Conservation (phyloP, 2,113 vertebrate species). For the Osmerus mordax region DNA sequence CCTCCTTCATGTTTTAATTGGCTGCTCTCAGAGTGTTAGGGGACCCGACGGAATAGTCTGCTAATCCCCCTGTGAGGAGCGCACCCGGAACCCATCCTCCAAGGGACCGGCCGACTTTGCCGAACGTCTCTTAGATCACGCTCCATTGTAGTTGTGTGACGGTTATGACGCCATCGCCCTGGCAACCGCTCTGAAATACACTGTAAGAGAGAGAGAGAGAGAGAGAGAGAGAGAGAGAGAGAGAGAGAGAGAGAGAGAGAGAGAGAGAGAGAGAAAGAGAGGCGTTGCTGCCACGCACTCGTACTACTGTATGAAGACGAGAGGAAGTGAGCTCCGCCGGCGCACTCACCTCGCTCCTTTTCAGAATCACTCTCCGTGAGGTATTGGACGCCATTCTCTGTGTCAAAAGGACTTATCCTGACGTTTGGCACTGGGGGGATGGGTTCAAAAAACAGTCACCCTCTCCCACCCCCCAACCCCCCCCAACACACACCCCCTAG, state of each 20-base stretch:
- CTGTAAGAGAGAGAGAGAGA: background rate
- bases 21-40: conserved; percentile 47
- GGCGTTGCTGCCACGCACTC: background rate
- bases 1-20: conserved; percentile 63
- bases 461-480: background rate
- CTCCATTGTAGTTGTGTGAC: conserved; percentile 34
- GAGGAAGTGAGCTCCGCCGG: conserved; percentile 7
- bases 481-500: background rate
- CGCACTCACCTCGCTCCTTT: conserved; percentile 33
- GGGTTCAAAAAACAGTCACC: conserved; percentile 14
- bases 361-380: conserved; percentile 53
- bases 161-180: conserved; percentile 32
- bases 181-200: conserved; percentile 16
- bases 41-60: conserved; percentile 49
- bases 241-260: conserved; percentile 3
- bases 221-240: background rate
- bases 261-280: background rate
- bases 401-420: conserved; percentile 33
- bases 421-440: conserved; percentile 5
- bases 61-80: conserved; percentile 58
- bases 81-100: conserved; percentile 40
- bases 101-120: conserved; percentile 29
- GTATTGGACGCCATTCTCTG: conserved; percentile 43
- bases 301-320: conserved; percentile 8
- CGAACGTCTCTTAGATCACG: conserved; percentile 33